Base-by-base conservation (phyloP, 2,797 vertebrate species). In the Triplophysa yarkandensis region DNA sequence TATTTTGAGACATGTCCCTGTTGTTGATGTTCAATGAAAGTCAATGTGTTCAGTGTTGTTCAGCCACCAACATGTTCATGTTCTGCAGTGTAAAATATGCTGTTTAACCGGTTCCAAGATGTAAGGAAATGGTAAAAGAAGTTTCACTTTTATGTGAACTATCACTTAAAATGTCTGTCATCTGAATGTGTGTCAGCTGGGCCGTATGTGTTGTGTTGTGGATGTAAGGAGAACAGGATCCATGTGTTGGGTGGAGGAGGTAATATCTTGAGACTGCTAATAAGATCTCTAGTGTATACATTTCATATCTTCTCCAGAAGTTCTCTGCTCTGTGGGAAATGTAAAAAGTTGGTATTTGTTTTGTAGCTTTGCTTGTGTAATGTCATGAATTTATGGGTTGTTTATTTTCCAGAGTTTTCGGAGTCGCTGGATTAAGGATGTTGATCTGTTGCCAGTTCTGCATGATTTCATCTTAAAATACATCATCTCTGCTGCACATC, bases 321-420 rank as follows among this genome's bases (percentile, higher is more conserved):
- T 54, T 39, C 10, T 39, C 28, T n/a, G 30, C 17, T 23, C 17
- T 39, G 34, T 41, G 30, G 9, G 17, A 34, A 61, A 54, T 70
- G 21, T 48, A n/a, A 43, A 3, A 28, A 30, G n/a, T 13, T 48
- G 36, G 34, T 50, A 58, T 39, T 39, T 39, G 36, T 74, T 61
- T 76, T 80, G 25, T 52, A 60, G 48, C 44, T 57, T 30, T 9
- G 64, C 23, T 36, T 71, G 55, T 61, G 27, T n/a, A 54, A 34
- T 75, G 9, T 62, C 32, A 23, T 63, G 27, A 14, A 7, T 34
- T 25, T 71, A 32, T 75, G 68, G 17, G 19, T 62, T 75, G 58
- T 69, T 74, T 34, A 44, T 70, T 70, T 62, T 61, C 13, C 43
- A 16, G 11, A 17, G 66, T n/a, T 65, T 68, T 60, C 57, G 41